phyloP scores from a whole-genome alignment of 1,140 invertebrate species.

The Drosophila athabasca region DNA sequence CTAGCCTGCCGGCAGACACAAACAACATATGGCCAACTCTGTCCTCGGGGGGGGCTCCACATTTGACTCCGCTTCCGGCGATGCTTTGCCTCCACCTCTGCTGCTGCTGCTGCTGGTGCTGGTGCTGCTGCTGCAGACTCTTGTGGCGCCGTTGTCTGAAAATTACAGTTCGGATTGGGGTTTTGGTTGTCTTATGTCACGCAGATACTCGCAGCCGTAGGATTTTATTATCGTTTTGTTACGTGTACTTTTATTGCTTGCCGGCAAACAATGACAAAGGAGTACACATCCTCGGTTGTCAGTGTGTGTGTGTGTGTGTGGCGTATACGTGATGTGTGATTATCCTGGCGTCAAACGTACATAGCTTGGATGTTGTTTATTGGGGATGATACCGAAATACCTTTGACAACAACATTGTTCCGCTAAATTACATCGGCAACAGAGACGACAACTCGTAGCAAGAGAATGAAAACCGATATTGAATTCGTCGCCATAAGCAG shows the following conservation, averaged over 20 bases:
- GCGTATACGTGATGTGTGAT: constrained; percentile 75
- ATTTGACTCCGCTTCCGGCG: no score
- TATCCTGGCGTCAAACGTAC: constrained; percentile 61
- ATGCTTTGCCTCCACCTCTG: neutral
- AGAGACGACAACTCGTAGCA: constrained; percentile 15
- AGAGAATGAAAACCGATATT: constrained; percentile 57
- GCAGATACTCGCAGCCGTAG: constrained; percentile 61
- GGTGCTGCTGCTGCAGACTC: neutral
- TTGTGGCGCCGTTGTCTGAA: constrained; percentile 49
- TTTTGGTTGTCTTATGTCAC: constrained; percentile 72
- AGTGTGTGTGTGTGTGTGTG: neutral
- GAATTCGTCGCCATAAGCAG: constrained; percentile 37
- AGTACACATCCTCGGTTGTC: constrained; percentile 2
- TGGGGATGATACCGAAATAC: constrained; percentile 33
- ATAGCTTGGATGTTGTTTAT: constrained; percentile 35
- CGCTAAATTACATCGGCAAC: constrained; percentile 39
- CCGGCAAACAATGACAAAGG: constrained; percentile 39
- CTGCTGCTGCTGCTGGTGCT: neutral
- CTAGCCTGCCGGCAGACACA: constrained; percentile 31
- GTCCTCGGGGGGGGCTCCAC: neutral
- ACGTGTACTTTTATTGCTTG: constrained; percentile 76
- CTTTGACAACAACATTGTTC: constrained; percentile 52
- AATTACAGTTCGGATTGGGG: constrained; percentile 68
- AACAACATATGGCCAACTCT: constrained; percentile 28
- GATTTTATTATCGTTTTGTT: constrained; percentile 80